phyloP scores from a whole-genome alignment of 23 tunicate genomes.

The Aplidium turbinatum region DNA sequence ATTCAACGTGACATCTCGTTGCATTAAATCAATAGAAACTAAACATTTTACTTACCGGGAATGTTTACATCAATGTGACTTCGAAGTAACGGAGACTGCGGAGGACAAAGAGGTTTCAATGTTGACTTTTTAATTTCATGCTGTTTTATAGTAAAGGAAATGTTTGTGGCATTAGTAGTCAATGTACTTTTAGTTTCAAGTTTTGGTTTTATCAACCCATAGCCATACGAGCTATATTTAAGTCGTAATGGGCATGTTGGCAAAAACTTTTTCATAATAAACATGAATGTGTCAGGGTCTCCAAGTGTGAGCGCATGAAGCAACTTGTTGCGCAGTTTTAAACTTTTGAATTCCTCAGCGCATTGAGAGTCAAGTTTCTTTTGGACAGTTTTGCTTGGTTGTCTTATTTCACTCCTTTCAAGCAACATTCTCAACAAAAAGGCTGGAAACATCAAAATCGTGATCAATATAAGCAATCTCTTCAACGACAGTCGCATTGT shows the following conservation, averaged over 20 bases:
- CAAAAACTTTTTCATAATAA: background rate
- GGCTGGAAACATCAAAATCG: no score
- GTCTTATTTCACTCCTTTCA: no score
- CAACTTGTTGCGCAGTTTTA: background rate
- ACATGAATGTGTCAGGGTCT: background rate
- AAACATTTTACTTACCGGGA: no score
- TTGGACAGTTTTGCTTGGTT: no score
- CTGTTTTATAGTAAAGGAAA: background rate
- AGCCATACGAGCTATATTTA: background rate
- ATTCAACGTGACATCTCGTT: no score
- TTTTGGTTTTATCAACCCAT: background rate
- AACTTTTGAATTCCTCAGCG: background rate
- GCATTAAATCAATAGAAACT: no score
- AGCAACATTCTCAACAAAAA: no score
- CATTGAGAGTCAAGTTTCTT: background rate
- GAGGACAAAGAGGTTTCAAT: slow-evolving; percentile 16
- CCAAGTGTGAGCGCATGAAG: background rate
- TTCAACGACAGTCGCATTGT: no score
- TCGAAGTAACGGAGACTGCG: slow-evolving; percentile 16
- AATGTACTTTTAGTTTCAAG: background rate
- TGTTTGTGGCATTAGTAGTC: no score
- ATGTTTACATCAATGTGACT: slow-evolving; percentile 4
- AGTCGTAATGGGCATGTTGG: background rate
- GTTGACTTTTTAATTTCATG: background rate
- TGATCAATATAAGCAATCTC: no score